Base-by-base conservation (phyloP, 2,797 vertebrate genomes). In the Hapalemur alaotrensis region DNA sequence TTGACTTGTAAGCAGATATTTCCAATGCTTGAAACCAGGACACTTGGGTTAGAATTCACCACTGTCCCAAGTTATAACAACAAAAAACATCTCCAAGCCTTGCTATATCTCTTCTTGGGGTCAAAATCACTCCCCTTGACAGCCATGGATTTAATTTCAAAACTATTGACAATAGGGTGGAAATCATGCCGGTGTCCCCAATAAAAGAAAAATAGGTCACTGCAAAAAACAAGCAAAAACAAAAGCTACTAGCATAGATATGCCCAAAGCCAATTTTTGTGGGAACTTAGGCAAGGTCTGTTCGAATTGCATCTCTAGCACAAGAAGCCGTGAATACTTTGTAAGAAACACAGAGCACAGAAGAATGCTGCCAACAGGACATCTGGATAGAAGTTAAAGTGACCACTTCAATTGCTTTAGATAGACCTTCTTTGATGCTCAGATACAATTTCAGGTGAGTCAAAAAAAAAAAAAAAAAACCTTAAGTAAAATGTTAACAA, bases 241-340 rank as follows among this genome's bases (percentile, higher is more conserved):
- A 14, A 57, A 46, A n/a, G 25, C 6, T 23, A 38, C 15, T 2
- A 65, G 59, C 2, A 14, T 2, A 38, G 70, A 52, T 15, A 25
- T 0, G 13, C 20, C 10, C 10, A n/a, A 43, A 2, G 22, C 2
- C 7, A 54, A 10, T 5, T 32, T 41, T 54, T 54, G 9, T 14
- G 5, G n/a, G 15, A 11, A 54, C 63, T 2, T 52, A 18, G 7
- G 6, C 14, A 67, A 48, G 25, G 25, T 23, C 17, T 30, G 17
- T 43, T 15, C 43, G 15, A 12, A 63, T 7, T 17, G 0, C 1
- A 15, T 78, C 25, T 48, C 48, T 22, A 41, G 30, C 15, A 46
- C 41, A 23, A 48, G 4, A 1, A 17, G 41, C 12, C 25, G 10
- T 50, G 11, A 32, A 17, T 38, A 22, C 20, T 63, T 32, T 15